phyloP scores from a whole-genome alignment of 2,888 invertebrate species.

The Drosophila falleni region DNA sequence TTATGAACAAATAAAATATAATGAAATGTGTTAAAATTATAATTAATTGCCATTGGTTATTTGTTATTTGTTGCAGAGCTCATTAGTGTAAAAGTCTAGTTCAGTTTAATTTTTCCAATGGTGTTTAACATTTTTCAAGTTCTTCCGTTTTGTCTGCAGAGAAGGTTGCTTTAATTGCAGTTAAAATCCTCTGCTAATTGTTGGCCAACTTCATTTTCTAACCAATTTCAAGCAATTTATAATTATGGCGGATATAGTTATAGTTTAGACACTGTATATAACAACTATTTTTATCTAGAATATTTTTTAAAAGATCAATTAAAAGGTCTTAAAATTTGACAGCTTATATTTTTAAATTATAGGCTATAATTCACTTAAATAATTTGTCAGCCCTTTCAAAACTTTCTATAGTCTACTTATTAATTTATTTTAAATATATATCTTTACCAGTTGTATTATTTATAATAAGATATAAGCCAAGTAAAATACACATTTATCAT shows the following conservation, averaged over 20 bases:
- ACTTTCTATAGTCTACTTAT: background rate
- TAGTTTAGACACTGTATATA: background rate
- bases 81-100: constrained; percentile 34
- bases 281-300: background rate
- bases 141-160: constrained; percentile 58
- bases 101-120: constrained; percentile 11
- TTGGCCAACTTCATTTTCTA: constrained; percentile 15
- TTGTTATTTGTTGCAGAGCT: constrained; percentile 13
- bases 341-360: background rate
- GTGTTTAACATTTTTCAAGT: constrained; percentile 32
- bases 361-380: background rate
- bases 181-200: constrained; percentile 55
- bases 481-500: constrained; percentile 14
- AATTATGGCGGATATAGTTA: constrained; percentile 42
- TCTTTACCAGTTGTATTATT: background rate
- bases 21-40: constrained; percentile 47
- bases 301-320: background rate
- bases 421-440: background rate
- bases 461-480: background rate
- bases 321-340: background rate
- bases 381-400: no score
- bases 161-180: constrained; percentile 33
- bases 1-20: background rate
- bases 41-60: constrained; percentile 64
- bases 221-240: constrained; percentile 40